Evolutionary conservation across 2,888 invertebrate species (phyloP), one percentile per base, ranked within the genome.

Genomic region (Plagodis pulveraria): DNA sequence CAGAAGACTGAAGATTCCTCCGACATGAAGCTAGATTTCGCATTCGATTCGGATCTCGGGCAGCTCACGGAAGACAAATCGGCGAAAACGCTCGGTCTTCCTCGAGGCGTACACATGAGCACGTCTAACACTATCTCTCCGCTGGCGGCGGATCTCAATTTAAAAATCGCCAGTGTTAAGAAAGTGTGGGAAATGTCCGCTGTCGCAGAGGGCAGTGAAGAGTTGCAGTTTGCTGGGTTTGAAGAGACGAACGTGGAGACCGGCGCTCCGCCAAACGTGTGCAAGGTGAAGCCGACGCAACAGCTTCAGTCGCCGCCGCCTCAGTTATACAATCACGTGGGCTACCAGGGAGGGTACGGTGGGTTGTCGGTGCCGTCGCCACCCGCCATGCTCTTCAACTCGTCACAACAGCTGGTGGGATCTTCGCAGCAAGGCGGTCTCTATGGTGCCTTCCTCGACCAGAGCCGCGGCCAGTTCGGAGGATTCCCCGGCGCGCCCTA

Each of bases 161-260:
- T 97, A 90, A 98, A 98, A 92, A 98, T 98, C 73, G 98, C 98
- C 41, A 97, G 98, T 66, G 98, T 98, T 46, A 98, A 98, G 87
- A 97, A 96, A 75, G 96, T 96, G 12, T 97, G 97, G 97, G 97
- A 97, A 77, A 96, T 95, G 95, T 95, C 95, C 11, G 94, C 95
- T 0, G 95, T 95, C 12, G 94, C 94, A 22, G 95, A 96, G 74
- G 94, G 80, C 73, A 89, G 72, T 72, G 93, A 81, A 88, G 95
- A 81, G 85, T 84, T 84, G 74, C 86, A 90, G 71, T 91, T 90
- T 69, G 78, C 89, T 50, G 88, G 83, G 8, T 90, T 91, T 62
- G 91, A 92, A 71, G 87, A 93, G 65, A 82, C 74, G 50, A 89
- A 83, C 57, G 84, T 89, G 6, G 93, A 93, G 62, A 86, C 89